These are phyloP conservation scores for Arctopsyche grandis DNA, from an alignment of 1,140 invertebrate genomes.

Conservation along the genomic window DNA sequence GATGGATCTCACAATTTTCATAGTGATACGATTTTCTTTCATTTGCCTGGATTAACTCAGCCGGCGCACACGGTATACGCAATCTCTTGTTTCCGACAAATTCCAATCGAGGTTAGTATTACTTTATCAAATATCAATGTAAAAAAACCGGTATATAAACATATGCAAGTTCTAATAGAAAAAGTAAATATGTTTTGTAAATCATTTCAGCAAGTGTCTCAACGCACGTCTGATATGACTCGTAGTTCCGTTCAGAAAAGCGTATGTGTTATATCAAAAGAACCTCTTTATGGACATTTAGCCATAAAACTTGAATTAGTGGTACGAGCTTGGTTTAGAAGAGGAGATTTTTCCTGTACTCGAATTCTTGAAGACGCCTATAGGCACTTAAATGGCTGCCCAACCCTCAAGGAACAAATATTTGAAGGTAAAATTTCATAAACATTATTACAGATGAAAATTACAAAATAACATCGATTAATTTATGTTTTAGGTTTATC, in stretches of 20 bases:
- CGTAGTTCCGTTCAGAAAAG: slow-evolving; percentile 75
- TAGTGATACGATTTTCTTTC: slow-evolving; percentile 96
- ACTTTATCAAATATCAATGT: slow-evolving; percentile 21
- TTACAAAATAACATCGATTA: no score
- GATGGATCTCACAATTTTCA: slow-evolving; percentile 98
- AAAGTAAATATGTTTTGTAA: slow-evolving; percentile 45
- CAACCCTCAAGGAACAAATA: slow-evolving; percentile 78
- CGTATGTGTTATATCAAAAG: slow-evolving; percentile 75
- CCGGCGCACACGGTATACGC: slow-evolving; percentile 91
- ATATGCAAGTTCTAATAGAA: background rate
- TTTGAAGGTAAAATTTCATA: slow-evolving; percentile 74
- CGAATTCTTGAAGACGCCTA: slow-evolving; percentile 92
- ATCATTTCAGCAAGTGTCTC: slow-evolving; percentile 83
- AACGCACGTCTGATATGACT: slow-evolving; percentile 96
- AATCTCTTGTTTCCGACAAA: slow-evolving; percentile 97
- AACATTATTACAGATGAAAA: no score
- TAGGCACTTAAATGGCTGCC: slow-evolving; percentile 89
- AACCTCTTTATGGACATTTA: slow-evolving; percentile 91
- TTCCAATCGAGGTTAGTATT: slow-evolving; percentile 84
- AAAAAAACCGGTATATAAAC: background rate
- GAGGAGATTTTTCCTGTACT: slow-evolving; percentile 93
- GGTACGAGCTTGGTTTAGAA: slow-evolving; percentile 96
- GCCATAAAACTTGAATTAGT: slow-evolving; percentile 96
- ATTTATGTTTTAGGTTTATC: slow-evolving; percentile 74
- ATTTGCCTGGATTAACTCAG: slow-evolving; percentile 88